Base-by-base conservation (phyloP, 2,797 vertebrate species). In the Thaleichthys pacificus region DNA sequence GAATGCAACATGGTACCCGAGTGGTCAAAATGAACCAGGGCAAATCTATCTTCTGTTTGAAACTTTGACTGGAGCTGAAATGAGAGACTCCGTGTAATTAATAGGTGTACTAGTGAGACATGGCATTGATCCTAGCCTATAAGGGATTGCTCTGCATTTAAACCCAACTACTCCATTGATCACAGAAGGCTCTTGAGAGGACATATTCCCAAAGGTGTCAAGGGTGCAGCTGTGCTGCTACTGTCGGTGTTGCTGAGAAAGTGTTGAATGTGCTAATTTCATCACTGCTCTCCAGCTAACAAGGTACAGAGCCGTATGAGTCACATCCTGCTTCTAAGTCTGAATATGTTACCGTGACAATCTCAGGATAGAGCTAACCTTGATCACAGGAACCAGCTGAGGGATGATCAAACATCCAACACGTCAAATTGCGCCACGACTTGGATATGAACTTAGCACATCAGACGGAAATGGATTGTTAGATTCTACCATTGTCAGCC, bases 81-180 rank as follows among this genome's bases (percentile, higher is more conserved):
- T 12, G 17, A 28, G 51, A n/a, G 38, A 21, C 38, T 65, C 19
- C 49, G 35, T 11, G 15, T 65, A 22, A 42, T 42, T 47, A 24
- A 42, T 22, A 58, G 56, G 15, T 2, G 35, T 56, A 2, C 19
- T 68, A 21, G 28, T 58, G 54, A 35, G 30, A 22, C 21, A 22
- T 58, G 9, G n/a, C 15, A 38, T 68, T 54, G 49, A 54, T 56
- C 66, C 17, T 56, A 68, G 26, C 15, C 49, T 17, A 30, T 19
- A 49, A 3, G 22, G 11, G 14, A 63, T 4, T 64, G 61, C 28
- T 6, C 2, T 35, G 30, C 42, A 15, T 42, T 26, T 51, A 26
- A 51, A 49, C 65, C 42, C 24, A 17, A 28, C 49, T 51, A n/a
- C 22, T 66, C 5, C 38, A 66, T 66, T 26, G 22, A 66, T 66